Evolutionary conservation across 2,113 vertebrate species (phyloP), one percentile per base, ranked within the genome.

Genomic region (Trachemys scripta): DNA sequence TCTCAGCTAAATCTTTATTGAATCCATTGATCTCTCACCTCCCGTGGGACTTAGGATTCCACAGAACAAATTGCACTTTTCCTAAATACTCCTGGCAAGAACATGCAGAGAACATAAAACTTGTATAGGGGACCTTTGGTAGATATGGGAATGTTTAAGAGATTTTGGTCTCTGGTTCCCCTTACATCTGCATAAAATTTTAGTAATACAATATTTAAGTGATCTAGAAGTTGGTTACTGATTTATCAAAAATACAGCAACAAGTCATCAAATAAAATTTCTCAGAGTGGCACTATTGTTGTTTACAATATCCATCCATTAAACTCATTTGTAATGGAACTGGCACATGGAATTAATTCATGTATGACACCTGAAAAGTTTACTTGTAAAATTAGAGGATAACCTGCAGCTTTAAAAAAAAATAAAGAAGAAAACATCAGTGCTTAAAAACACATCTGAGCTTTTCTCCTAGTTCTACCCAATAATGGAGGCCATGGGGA

Each of bases 241-340:
- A 85, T 57, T 96, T 85, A 78, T 50, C 72, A 82, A 45, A 25
- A 91, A 83, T 29, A 87, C 2, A 56, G n/a, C 17, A 84, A 87
- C 5, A 90, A 84, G 9, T 88, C 82, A 90, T 72, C 29, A 35
- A 53, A 95, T 45, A 57, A 83, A 79, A 89, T 6, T 17, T 12
- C 90, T n/a, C 47, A 81, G 56, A 79, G 93, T 24, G 50, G 59
- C 50, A 75, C 57, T 69, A 75, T 8, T 84, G 85, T 95, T 59
- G 94, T 88, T 31, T 24, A 94, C 83, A 4, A 1, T 13, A 49
- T 82, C 13, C 42, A 80, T 59, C 93, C 75, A 89, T 53, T 0
- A 22, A 9, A 89, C 13, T 11, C 7, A 50, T 47, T 87, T 80
- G 47, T 84, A 91, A 90, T 11, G 91, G 75, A 45, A 65, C 31